Conservation (phyloP, 2,888 invertebrate genomes). For the Stenotaenia linearis region DNA sequence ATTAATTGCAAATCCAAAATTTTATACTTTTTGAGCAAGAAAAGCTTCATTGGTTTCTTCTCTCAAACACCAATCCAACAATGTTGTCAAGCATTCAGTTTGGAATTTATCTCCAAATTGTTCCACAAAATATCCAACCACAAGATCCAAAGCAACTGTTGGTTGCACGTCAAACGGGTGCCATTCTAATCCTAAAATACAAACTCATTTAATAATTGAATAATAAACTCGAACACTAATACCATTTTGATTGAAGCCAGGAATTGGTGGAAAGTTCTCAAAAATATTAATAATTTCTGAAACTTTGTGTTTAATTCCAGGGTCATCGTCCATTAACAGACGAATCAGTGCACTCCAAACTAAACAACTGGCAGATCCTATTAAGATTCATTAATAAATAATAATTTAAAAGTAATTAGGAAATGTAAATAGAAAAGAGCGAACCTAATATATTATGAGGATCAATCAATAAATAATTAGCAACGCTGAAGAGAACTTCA, state of each 20-base stretch:
- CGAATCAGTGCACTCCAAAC: conserved; percentile 38
- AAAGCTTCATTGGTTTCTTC: conserved; percentile 32
- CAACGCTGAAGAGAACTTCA: conserved; percentile 30
- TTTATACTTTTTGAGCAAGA: not conserved
- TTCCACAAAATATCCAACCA: conserved; percentile 35
- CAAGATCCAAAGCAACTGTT: conserved; percentile 36
- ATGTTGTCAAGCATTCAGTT: conserved; percentile 33
- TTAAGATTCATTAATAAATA: not conserved
- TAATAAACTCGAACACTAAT: no score
- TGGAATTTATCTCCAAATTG: conserved; percentile 29
- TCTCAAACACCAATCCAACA: conserved; percentile 37
- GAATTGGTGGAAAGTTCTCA: not conserved
- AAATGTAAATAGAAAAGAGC: no score
- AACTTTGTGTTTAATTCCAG: conserved; percentile 35
- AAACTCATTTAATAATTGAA: not conserved
- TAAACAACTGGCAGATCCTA: conserved; percentile 35
- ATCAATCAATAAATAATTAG: conserved; percentile 31
- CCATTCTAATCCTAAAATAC: not conserved
- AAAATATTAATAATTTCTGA: conserved; percentile 27
- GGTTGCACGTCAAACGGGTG: conserved; percentile 31
- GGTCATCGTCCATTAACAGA: conserved; percentile 40
- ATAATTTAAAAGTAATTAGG: not conserved
- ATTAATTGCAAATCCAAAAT: no score
- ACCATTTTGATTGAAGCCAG: not conserved
- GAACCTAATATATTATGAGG: conserved; percentile 34